Percentiles rank a stretch among this genome's conserved stretches.
Evolutionary conservation across 2,113 vertebrate genomes (phyloP).

Genomic region (Tretioscincus oriximinensis): DNA sequence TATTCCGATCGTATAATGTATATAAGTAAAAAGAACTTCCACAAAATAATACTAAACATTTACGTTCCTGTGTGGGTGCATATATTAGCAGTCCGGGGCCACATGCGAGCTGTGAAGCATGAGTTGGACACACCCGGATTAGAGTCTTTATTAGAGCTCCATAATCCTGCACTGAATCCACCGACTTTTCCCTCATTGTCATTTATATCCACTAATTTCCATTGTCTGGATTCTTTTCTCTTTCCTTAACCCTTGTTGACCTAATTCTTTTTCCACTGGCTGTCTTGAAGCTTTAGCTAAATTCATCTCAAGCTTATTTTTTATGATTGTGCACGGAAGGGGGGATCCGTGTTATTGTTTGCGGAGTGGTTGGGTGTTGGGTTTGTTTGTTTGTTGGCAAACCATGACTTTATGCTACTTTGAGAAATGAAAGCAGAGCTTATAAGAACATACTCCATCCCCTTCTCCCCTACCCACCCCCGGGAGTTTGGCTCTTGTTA

Average conservation of each 20-base stretch:
- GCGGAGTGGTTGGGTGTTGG: not conserved
- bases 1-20: no score
- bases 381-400: constrained; percentile 19
- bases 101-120: no score
- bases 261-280: constrained; percentile 31
- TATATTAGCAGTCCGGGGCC: no score
- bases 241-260: constrained; percentile 31
- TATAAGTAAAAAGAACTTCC: no score
- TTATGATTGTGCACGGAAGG: no score
- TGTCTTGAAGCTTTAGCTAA: constrained; percentile 43
- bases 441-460: not conserved
- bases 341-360: not conserved
- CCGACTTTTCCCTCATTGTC: not conserved
- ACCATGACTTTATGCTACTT: constrained; percentile 26
- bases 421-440: constrained; percentile 25
- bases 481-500: not conserved
- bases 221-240: not conserved
- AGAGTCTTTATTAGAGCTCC: not conserved
- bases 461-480: not conserved
- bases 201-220: not conserved
- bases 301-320: constrained; percentile 20
- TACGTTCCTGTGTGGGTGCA: no score
- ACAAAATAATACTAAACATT: no score
- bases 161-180: not conserved
- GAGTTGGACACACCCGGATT: no score